Evolutionary conservation across 2,113 vertebrate genomes (phyloP).

Genomic region (Aegotheles bennettii): DNA sequence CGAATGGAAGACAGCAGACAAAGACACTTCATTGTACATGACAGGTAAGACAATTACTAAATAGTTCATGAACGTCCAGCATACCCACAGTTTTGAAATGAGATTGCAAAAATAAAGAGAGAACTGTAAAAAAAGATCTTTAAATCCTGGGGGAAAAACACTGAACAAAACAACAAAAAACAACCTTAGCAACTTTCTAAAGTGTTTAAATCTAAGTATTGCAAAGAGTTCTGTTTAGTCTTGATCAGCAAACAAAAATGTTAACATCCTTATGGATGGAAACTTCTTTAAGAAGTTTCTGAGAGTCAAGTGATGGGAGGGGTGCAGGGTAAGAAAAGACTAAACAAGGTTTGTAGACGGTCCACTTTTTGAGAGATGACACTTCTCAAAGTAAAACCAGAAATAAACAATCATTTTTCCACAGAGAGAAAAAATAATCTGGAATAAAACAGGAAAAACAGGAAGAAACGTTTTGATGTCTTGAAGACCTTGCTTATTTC

Average conservation of each 20-base stretch:
- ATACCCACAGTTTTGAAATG: background rate
- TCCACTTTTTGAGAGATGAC: background rate
- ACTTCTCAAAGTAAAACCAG: background rate
- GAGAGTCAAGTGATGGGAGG: accelerated
- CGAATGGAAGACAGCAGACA: background rate
- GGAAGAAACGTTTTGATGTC: background rate
- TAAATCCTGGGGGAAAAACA: background rate
- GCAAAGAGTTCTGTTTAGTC: background rate
- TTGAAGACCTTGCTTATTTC: background rate
- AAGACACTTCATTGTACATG: accelerated
- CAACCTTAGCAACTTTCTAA: too few relatives aligned
- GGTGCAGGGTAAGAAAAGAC: background rate
- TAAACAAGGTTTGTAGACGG: accelerated
- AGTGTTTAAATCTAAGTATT: background rate
- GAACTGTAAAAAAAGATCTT: background rate
- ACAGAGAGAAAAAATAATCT: background rate
- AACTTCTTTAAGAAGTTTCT: background rate
- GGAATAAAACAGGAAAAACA: background rate
- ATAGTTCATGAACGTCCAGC: accelerated
- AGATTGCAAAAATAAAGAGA: background rate
- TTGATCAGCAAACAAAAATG: background rate
- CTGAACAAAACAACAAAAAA: too few relatives aligned
- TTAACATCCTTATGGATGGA: background rate
- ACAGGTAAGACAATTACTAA: background rate
- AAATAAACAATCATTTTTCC: background rate